Conservation (phyloP, 2,113 vertebrate genomes). For the Mastomys natalensis region DNA sequence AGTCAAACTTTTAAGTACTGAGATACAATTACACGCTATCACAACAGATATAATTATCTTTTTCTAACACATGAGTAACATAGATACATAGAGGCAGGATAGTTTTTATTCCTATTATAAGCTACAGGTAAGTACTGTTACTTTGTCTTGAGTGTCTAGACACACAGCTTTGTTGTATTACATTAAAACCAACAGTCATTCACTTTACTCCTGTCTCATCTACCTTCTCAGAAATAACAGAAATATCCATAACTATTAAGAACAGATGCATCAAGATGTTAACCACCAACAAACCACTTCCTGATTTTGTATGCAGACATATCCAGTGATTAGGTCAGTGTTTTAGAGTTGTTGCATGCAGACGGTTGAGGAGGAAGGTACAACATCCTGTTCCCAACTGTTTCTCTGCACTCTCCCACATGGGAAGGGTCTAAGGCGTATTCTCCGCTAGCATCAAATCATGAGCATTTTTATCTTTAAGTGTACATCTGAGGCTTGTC, state of each 20-base stretch:
- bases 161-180: neutral
- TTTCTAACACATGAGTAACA: neutral
- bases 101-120: conserved; percentile 1
- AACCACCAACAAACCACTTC: neutral
- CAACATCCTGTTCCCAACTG: neutral
- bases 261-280: conserved; percentile 4
- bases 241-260: neutral
- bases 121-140: neutral
- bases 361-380: neutral
- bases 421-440: neutral
- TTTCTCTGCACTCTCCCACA: neutral
- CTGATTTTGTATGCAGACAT: neutral
- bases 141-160: neutral
- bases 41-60: neutral
- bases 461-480: neutral
- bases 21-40: neutral
- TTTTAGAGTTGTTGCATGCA: neutral
- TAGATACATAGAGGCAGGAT: neutral
- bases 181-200: neutral
- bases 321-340: neutral
- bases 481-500: neutral
- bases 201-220: neutral
- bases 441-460: neutral
- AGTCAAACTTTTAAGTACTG: neutral
- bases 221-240: conserved; percentile 20